phyloP scores from a whole-genome alignment of 2,113 vertebrate species.

The Chinchilla lanigera region DNA sequence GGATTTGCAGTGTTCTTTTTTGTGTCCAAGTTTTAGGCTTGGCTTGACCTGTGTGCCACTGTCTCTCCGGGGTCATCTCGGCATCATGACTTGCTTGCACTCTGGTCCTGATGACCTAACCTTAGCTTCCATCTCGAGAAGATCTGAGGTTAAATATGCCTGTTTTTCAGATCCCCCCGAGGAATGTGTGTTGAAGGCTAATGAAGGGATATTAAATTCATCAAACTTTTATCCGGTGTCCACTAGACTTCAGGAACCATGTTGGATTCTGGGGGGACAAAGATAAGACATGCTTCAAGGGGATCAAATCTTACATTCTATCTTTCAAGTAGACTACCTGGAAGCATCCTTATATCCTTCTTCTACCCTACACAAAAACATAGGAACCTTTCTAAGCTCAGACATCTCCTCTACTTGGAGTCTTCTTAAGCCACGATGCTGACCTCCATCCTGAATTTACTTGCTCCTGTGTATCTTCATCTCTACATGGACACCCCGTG shows the following conservation, averaged over 20 bases:
- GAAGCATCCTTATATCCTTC: background rate
- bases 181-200: background rate
- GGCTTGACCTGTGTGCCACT: background rate
- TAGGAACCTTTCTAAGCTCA: background rate
- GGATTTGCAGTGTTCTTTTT: background rate
- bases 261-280: background rate
- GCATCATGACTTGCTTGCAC: background rate
- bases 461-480: background rate
- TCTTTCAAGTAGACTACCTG: background rate
- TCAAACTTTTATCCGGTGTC: background rate
- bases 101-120: background rate
- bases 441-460: background rate
- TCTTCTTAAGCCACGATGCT: background rate
- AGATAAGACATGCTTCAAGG: background rate
- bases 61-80: background rate
- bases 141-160: background rate
- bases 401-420: background rate
- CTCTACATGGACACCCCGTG: background rate
- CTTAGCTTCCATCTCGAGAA: conserved; percentile 18
- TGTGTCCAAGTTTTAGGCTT: conserved; percentile 7
- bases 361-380: background rate
- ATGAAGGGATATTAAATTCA: background rate
- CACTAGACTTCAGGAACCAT: background rate
- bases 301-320: background rate
- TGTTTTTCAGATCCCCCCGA: background rate